A percentile compares a stretch with the other conserved stretches of the same genome.
phyloP scores from a whole-genome alignment of 2,888 invertebrate genomes.

The Cenopis cana region DNA sequence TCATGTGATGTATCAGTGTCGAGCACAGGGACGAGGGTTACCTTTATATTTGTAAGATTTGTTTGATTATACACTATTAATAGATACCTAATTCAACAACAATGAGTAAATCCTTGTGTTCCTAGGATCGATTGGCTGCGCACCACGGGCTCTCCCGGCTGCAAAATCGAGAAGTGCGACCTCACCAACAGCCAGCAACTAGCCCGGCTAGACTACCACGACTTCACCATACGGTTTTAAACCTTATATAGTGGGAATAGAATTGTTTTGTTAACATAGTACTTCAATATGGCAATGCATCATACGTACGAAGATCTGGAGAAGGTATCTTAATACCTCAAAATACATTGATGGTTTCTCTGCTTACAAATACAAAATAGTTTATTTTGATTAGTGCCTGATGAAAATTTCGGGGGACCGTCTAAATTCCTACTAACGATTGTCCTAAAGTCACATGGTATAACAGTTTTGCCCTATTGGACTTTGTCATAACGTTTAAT shows the following conservation, averaged over 20 bases:
- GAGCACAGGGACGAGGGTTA: too few species aligned
- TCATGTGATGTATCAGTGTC: too few species aligned
- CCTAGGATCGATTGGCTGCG: constrained; percentile 93
- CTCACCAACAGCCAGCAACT: constrained; percentile 92
- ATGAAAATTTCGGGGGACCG: too few species aligned
- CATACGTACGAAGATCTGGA: not conserved
- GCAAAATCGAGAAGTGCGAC: constrained; percentile 93
- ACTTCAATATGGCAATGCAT: not conserved
- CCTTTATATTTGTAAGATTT: too few species aligned
- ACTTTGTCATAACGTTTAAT: too few species aligned
- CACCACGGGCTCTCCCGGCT: constrained; percentile 92
- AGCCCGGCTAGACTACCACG: constrained; percentile 86
- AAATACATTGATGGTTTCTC: not conserved
- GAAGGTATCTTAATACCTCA: not conserved
- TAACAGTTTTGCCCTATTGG: too few species aligned
- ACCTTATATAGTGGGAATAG: constrained; percentile 4
- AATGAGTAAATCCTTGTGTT: not conserved
- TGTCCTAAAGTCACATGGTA: too few species aligned
- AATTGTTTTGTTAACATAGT: not conserved
- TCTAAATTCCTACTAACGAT: too few species aligned
- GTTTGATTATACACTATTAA: too few species aligned
- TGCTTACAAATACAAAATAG: too few species aligned
- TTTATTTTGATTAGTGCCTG: too few species aligned
- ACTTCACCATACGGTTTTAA: constrained; percentile 93
- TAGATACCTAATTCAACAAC: too few species aligned